Conservation (phyloP, 1,140 invertebrate genomes). For the Oncopodura yosiiana region DNA sequence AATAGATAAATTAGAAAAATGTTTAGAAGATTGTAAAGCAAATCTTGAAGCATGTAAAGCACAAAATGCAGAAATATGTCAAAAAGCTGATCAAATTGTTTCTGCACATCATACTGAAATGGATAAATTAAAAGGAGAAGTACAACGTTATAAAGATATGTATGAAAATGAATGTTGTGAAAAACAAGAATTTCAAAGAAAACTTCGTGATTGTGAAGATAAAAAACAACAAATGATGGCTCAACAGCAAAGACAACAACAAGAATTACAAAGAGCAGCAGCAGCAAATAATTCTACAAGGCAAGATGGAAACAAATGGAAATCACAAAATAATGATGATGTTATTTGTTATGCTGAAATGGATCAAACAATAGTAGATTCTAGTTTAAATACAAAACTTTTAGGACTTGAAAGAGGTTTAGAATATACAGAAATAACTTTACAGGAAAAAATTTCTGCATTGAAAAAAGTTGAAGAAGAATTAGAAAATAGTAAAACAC, state of each 20-base stretch:
- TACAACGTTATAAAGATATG: slow-evolving; percentile 10
- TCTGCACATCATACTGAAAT: slow-evolving; percentile 26
- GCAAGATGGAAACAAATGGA: neutral
- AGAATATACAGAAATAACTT: neutral
- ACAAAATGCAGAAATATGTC: slow-evolving; percentile 24
- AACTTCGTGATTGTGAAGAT: slow-evolving; percentile 13
- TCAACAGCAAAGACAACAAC: neutral
- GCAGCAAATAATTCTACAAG: no score
- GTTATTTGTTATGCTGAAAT: neutral
- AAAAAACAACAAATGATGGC: neutral
- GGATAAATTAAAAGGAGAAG: slow-evolving; percentile 19
- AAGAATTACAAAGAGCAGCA: no score
- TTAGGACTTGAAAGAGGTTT: neutral
- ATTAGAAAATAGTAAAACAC: neutral
- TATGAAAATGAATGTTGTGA: slow-evolving; percentile 7
- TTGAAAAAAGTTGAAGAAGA: neutral
- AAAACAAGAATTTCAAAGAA: neutral
- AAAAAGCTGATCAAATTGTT: slow-evolving; percentile 17
- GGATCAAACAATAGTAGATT: neutral
- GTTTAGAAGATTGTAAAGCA: slow-evolving; percentile 8
- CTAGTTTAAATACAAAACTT: neutral
- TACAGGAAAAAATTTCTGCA: neutral
- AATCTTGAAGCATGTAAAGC: slow-evolving; percentile 6
- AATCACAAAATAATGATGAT: neutral
- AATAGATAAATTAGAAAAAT: neutral